These are phyloP conservation scores for Calcarius lapponicus DNA, from an alignment of 2,797 vertebrate genomes.

Conservation along the genomic window DNA sequence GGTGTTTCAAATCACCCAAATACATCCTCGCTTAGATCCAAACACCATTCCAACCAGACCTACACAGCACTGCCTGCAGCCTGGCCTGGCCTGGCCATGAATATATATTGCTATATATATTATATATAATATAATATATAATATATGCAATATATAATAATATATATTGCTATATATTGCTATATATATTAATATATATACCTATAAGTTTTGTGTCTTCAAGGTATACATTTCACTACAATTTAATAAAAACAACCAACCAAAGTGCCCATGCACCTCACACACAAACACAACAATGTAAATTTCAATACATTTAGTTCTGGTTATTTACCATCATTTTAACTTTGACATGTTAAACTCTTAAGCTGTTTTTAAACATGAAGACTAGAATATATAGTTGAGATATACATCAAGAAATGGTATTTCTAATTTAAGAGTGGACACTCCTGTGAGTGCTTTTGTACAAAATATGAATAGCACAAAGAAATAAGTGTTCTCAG, in stretches of 20 bases:
- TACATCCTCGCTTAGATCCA: accelerated
- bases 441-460: neutral
- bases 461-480: neutral
- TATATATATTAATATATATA: neutral
- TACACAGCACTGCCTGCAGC: neutral
- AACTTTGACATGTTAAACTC: neutral
- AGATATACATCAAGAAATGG: neutral
- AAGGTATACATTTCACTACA: neutral
- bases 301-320: neutral
- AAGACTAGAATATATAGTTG: neutral
- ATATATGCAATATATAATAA: too few relatives aligned
- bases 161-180: too few relatives aligned
- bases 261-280: neutral
- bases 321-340: neutral
- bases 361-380: neutral
- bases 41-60: accelerated
- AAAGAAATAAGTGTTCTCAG: neutral
- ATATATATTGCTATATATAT: neutral
- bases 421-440: neutral
- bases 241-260: neutral
- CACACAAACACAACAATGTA: neutral
- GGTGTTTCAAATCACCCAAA: neutral
- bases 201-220: neutral
- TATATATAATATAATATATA: too few relatives aligned
- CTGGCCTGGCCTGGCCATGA: neutral